Base-by-base conservation (phyloP, 2,888 invertebrate species). In the Amblyjoppa proteus region DNA sequence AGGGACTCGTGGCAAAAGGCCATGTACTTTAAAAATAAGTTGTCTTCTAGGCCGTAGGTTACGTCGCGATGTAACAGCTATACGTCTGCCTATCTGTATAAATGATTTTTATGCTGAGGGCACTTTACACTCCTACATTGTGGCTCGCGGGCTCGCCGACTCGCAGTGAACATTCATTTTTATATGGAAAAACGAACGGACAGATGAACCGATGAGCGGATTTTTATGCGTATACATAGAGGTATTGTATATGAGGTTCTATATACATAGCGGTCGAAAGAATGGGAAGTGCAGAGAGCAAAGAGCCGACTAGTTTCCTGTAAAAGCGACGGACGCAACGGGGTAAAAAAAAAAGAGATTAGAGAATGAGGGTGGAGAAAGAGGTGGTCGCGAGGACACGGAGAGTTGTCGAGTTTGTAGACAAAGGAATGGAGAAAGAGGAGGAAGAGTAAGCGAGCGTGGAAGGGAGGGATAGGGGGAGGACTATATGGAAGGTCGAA, bases 301-400 rank as follows among this genome's bases (percentile, higher is more conserved):
- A 51, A 51, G 69, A 77, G 53, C 45, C 66, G 68, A 74, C 31
- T 61, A 34, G 45, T 20, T 61, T 34, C 49, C 64, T 68, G 88
- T 78, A 58, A 41, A 41, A 69, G 77, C 83, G 80, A 84, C 84
- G 83, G 77, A 78, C 82, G 84, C 70, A 20, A 66, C 31, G 25
- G 31, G 41, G 45, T 20, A 38, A 49, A 16, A 25, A 16, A 25
- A 68, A 77, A 83, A 86, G 80, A 83, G 85, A 81, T 66, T 71
- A 75, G 69, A 74, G 86, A 81, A 78, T 64, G 68, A 82, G 58
- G 31, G 77, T 84, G 75, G 78, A 69, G 49, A 74, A 64, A 76
- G 56, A 64, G 71, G 64, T 73, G 51, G 20, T 28, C 38, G 6
- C 66, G 49, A 28, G 58, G 45, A 73, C 58, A 68, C 58, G 64